A percentile compares a stretch with the other conserved stretches of the same genome.
Evolutionary conservation across 1,140 invertebrate species (phyloP).

Genomic region (Goniozus legneri): DNA sequence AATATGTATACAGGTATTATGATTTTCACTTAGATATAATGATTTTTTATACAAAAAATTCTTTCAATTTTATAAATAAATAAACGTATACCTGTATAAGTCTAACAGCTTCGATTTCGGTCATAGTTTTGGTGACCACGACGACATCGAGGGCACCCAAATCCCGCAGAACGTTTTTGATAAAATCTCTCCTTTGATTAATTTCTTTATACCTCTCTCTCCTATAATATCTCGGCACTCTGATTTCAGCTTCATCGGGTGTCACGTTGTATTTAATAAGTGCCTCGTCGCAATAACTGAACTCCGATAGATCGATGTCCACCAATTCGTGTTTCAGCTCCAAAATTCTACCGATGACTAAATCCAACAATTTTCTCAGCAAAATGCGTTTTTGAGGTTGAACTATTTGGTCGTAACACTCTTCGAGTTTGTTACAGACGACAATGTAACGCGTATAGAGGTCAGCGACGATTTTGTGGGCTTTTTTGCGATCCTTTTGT

Average conservation of each 20-base stretch:
- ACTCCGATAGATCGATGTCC: conserved; percentile 80
- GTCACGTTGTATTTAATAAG: conserved; percentile 59
- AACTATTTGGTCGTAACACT: conserved; percentile 85
- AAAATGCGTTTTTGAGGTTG: conserved; percentile 89
- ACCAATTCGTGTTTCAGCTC: conserved; percentile 83
- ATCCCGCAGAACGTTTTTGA: conserved; percentile 64
- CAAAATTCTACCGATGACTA: conserved; percentile 72
- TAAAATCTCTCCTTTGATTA: conserved; percentile 58
- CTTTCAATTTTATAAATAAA: not conserved
- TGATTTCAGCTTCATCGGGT: conserved; percentile 64
- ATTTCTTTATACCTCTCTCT: conserved; percentile 65
- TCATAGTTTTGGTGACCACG: conserved; percentile 58
- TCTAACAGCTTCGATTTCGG: conserved; percentile 77
- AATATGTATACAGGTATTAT: no score
- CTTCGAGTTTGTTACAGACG: conserved; percentile 70
- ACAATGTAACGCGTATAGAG: conserved; percentile 79
- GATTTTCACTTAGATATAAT: no score
- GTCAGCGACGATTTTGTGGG: conserved; percentile 58
- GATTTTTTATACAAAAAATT: no score
- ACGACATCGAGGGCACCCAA: conserved; percentile 67
- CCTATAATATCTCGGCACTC: conserved; percentile 67
- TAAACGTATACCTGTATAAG: conserved; percentile 66
- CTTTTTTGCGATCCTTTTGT: conserved; percentile 60
- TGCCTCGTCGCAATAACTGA: conserved; percentile 81
- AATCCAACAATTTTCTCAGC: conserved; percentile 75